A percentile compares a stretch with the other conserved stretches of the same genome.
phyloP scores from a whole-genome alignment of 2,888 invertebrate genomes.

The Thecocarcelia acutangulata region DNA sequence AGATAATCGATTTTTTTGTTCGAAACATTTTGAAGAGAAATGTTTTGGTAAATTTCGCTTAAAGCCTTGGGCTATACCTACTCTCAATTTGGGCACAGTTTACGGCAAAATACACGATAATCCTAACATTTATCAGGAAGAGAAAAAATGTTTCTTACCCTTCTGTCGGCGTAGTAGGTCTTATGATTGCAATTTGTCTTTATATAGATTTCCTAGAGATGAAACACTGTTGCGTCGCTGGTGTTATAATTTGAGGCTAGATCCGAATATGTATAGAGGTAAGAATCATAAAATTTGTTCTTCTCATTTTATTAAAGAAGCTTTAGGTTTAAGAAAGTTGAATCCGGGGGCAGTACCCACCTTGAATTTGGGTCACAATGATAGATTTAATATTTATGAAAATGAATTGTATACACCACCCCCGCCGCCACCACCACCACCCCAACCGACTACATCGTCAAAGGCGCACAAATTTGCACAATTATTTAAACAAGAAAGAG shows the following conservation, averaged over 20 bases:
- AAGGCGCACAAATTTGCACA: conserved; percentile 63
- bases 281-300: conserved; percentile 80
- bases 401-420: conserved; percentile 78
- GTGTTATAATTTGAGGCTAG: conserved; percentile 78
- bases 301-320: conserved; percentile 78
- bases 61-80: conserved; percentile 79
- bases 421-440: conserved; percentile 70
- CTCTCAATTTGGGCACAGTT: conserved; percentile 76
- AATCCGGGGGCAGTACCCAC: conserved; percentile 78
- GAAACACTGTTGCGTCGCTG: conserved; percentile 76
- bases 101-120: conserved; percentile 78
- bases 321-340: conserved; percentile 76
- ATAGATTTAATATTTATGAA: conserved; percentile 78
- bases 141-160: conserved; percentile 77
- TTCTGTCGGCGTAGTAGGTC: conserved; percentile 78
- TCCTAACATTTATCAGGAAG: conserved; percentile 77
- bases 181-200: conserved; percentile 77
- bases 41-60: conserved; percentile 78
- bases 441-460: conserved; percentile 57
- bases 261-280: conserved; percentile 76
- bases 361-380: conserved; percentile 77
- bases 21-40: conserved; percentile 78
- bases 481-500: conserved; percentile 60
- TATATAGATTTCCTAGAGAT: conserved; percentile 78
- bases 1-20: conserved; percentile 78